phyloP scores from a whole-genome alignment of 2,113 vertebrate species.

The Furnarius figulus region DNA sequence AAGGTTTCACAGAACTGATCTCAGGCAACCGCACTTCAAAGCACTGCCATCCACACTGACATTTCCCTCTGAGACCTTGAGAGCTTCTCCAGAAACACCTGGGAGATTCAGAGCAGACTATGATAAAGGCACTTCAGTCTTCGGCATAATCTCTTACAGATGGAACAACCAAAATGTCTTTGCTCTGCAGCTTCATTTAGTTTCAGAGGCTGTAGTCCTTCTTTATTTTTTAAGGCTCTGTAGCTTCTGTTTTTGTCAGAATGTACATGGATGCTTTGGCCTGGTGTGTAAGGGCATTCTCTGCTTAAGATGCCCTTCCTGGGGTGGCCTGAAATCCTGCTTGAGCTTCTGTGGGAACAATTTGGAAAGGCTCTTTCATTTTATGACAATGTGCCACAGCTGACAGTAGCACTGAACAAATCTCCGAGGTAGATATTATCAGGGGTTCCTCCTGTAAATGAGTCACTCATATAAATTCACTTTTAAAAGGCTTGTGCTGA shows the following conservation, averaged over 20 bases:
- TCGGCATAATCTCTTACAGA: neutral
- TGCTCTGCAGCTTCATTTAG: neutral
- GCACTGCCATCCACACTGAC: fast-evolving
- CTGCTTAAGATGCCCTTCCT: neutral
- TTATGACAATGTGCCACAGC: neutral
- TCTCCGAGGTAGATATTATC: neutral
- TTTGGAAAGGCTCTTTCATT: neutral
- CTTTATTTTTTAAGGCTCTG: neutral
- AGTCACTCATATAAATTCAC: neutral
- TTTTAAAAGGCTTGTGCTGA: neutral
- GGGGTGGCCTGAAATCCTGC: neutral
- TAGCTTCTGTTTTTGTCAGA: neutral
- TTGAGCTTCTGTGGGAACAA: neutral
- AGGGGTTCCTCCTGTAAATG: neutral
- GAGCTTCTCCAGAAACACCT: neutral
- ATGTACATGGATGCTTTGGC: neutral
- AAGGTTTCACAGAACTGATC: neutral
- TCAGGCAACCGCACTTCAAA: neutral
- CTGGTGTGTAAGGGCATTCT: neutral
- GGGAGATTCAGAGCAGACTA: neutral
- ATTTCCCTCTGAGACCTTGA: neutral
- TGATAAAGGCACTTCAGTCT: neutral
- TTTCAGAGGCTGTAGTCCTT: neutral
- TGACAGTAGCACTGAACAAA: neutral
- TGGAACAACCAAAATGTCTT: neutral